These are phyloP conservation scores for Tetheella fluctuosa DNA, from an alignment of 2,888 invertebrate genomes.

Conservation along the genomic window DNA sequence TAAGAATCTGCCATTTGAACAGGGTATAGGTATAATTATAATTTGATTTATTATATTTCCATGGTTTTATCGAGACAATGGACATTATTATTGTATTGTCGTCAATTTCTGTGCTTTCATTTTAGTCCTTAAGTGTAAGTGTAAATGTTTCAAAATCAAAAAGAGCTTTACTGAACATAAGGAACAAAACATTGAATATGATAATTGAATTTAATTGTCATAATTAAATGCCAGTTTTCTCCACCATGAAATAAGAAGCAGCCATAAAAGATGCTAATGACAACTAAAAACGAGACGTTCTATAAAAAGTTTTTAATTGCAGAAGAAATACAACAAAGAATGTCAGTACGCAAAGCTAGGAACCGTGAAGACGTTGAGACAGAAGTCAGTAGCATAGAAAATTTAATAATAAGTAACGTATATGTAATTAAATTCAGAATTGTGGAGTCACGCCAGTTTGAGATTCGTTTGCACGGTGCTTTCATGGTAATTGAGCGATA, in stretches of 20 bases:
- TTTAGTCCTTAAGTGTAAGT: not conserved
- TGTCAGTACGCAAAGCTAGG: not conserved
- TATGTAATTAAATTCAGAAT: not conserved
- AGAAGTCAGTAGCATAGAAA: constrained; percentile 8
- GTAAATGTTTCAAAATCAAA: not conserved
- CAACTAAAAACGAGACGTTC: not conserved
- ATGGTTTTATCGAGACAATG: not conserved
- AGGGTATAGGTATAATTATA: not conserved
- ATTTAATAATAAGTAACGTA: not conserved
- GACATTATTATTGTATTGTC: not conserved
- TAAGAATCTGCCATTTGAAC: not conserved
- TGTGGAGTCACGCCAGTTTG: not conserved
- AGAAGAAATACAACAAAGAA: not conserved
- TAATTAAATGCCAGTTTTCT: constrained; percentile 7
- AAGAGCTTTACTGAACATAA: not conserved
- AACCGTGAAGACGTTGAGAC: not conserved
- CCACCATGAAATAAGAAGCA: constrained; percentile 11
- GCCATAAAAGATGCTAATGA: not conserved
- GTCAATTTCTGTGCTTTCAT: not conserved
- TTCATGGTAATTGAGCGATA: too few relatives aligned
- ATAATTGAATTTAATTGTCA: constrained; percentile 3
- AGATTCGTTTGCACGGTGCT: too few relatives aligned
- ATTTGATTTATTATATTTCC: too few relatives aligned
- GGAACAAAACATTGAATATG: not conserved
- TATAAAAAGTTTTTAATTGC: not conserved